Evolutionary conservation across 1,140 invertebrate genomes (phyloP).

Genomic region (Cyclina sinensis): DNA sequence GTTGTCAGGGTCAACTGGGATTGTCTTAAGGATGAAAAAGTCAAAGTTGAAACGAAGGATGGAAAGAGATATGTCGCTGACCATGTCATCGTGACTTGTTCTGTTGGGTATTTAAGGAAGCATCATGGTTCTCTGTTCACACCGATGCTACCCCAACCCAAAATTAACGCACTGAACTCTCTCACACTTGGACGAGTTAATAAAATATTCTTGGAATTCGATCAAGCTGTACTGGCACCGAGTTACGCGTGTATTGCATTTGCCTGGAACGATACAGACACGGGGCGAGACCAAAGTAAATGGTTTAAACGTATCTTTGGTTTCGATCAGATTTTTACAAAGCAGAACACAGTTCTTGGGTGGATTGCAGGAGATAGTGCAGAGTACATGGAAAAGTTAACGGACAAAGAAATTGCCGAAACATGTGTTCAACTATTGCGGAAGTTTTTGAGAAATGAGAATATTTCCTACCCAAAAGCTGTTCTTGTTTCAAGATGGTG

Average conservation of each 20-base stretch:
- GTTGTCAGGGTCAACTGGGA: not conserved
- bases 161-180: not conserved
- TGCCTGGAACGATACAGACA: conserved; percentile 32
- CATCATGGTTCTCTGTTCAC: conserved; percentile 24
- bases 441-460: conserved; percentile 12
- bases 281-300: not conserved
- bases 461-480: not conserved
- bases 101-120: conserved; percentile 46
- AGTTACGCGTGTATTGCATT: conserved; percentile 12
- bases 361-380: conserved; percentile 48
- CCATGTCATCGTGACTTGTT: conserved; percentile 37
- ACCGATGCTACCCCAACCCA: conserved; percentile 36
- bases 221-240: conserved; percentile 3
- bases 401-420: conserved; percentile 39
- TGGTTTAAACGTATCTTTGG: conserved; percentile 51
- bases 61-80: not conserved
- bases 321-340: conserved; percentile 42
- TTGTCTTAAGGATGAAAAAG: not conserved
- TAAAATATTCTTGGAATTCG: conserved; percentile 33
- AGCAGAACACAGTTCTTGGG: conserved; percentile 12
- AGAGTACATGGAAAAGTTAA: conserved; percentile 50
- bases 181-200: conserved; percentile 29
- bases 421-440: conserved; percentile 21
- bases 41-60: not conserved
- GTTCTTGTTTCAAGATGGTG: conserved; percentile 42